Percentiles rank a stretch among this genome's conserved stretches.
Conservation (phyloP, 2,888 invertebrate genomes). For the Iselma pallidipennis region DNA sequence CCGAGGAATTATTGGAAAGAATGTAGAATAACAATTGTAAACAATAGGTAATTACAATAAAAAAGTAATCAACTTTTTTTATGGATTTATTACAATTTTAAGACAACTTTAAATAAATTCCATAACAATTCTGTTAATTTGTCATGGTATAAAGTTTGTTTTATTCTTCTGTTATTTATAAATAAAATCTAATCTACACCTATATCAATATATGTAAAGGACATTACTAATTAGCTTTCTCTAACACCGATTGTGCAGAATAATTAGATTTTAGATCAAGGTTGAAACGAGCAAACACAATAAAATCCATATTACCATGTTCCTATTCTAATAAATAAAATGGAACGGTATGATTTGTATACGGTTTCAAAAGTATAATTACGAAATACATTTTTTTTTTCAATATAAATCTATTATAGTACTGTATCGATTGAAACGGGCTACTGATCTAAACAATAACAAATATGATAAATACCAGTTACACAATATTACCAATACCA, state of each 20-base stretch:
- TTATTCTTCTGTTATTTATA: no score
- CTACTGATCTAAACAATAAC: slow-evolving; percentile 20
- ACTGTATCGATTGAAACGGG: neutral
- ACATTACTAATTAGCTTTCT: slow-evolving; percentile 17
- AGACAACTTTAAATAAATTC: no score
- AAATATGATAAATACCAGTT: slow-evolving; percentile 15
- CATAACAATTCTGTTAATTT: no score
- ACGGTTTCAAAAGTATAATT: neutral
- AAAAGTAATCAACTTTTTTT: no score
- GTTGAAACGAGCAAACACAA: slow-evolving; percentile 1
- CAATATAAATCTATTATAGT: slow-evolving; percentile 4
- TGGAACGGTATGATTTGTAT: slow-evolving; percentile 1
- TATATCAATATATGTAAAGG: no score
- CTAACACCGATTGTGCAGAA: slow-evolving; percentile 6
- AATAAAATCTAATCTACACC: no score
- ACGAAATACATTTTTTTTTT: neutral
- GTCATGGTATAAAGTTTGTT: no score
- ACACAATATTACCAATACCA: slow-evolving; percentile 4
- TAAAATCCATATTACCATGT: neutral
- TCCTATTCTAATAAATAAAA: slow-evolving; percentile 6
- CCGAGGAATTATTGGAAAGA: no score
- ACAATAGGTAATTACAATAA: no score
- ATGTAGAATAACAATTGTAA: no score
- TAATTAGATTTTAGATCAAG: slow-evolving; percentile 14
- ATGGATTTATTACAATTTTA: no score